Base-by-base conservation (phyloP, 2,888 invertebrate species). In the Eristalis intricaria region DNA sequence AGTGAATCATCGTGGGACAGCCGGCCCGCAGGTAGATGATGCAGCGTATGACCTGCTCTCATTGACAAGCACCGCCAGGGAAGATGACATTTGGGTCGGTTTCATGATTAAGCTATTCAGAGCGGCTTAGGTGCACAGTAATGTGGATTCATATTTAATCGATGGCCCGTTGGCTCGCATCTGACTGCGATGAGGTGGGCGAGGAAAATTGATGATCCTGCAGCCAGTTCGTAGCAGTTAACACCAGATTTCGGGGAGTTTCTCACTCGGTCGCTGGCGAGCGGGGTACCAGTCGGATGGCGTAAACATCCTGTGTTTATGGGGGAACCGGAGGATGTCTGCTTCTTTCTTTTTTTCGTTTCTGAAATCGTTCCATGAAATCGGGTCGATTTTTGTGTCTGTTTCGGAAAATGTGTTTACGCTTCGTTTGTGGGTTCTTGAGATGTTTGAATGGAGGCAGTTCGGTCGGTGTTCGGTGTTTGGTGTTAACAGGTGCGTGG, bases 291-390 rank as follows among this genome's bases (percentile, higher is more conserved):
- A 32, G 68, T 50, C 68, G 63, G 40, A 38, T 78, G 73, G 70
- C 78, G 78, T 86, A 86, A 86, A 86, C 85, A 86, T 86, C 85
- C 85, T 82, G 74, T 86, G 82, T 82, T 86, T 86, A 79, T 61
- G 61, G 65, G 71, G 78, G 60, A 50, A 60, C 74, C 82, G 19
- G 50, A 82, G 82, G 82, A 86, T 86, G 85, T 82, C 81, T 81
- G 76, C 32, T 63, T 74, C 64, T 69, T 66, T 74, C 69, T 77
- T 70, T 32, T 32, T 32, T 38, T 13, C 10, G 32, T 38, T 38
- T 38, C 38, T 38, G 38, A 38, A 38, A 38, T 38, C n/a, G 29
- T 81, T 82, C 65, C 64, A 40, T 70, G 82, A 70, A 82, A 78
- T 78, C 56, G 70, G 40, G 40, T 81, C 69, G 77, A 65, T n/a